phyloP scores from a whole-genome alignment of 2,888 invertebrate species.

The Brenthis hecate region DNA sequence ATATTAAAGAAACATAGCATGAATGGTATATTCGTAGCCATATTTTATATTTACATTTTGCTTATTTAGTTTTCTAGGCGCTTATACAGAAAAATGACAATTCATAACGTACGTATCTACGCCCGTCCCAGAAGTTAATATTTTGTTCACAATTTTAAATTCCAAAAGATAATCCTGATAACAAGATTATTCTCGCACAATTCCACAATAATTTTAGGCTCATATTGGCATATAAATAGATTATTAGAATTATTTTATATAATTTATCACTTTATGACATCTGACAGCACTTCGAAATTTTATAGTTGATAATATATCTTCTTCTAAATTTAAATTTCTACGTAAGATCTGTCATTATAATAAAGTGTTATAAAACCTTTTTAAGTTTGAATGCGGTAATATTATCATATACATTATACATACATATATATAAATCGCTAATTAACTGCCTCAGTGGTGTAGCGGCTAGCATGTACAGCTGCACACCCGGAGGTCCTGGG shows the following conservation, averaged over 20 bases:
- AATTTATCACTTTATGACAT: slow-evolving; percentile 35
- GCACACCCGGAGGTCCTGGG: too few species aligned
- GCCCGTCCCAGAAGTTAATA: not conserved
- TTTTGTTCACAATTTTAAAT: slow-evolving; percentile 44
- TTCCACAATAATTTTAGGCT: slow-evolving; percentile 72
- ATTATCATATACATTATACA: too few species aligned
- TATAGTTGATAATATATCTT: slow-evolving; percentile 7
- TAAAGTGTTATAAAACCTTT: not conserved
- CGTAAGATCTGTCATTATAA: slow-evolving; percentile 16
- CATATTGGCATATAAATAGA: slow-evolving; percentile 50
- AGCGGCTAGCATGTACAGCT: too few species aligned
- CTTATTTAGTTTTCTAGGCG: not conserved
- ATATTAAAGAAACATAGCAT: too few species aligned
- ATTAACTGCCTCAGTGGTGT: too few species aligned
- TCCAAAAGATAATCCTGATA: slow-evolving; percentile 65
- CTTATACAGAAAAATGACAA: not conserved
- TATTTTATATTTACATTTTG: not conserved
- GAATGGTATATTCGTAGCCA: too few species aligned
- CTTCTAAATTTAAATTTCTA: slow-evolving; percentile 57
- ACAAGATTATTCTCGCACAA: slow-evolving; percentile 65
- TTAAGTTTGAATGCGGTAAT: too few species aligned
- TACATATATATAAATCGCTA: too few species aligned
- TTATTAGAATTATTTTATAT: slow-evolving; percentile 27
- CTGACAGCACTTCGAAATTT: slow-evolving; percentile 27
- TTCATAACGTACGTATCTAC: slow-evolving; percentile 7